Conservation (phyloP, 37 sponge, comb jelly and placozoan species). For the Axinella damicornis region DNA sequence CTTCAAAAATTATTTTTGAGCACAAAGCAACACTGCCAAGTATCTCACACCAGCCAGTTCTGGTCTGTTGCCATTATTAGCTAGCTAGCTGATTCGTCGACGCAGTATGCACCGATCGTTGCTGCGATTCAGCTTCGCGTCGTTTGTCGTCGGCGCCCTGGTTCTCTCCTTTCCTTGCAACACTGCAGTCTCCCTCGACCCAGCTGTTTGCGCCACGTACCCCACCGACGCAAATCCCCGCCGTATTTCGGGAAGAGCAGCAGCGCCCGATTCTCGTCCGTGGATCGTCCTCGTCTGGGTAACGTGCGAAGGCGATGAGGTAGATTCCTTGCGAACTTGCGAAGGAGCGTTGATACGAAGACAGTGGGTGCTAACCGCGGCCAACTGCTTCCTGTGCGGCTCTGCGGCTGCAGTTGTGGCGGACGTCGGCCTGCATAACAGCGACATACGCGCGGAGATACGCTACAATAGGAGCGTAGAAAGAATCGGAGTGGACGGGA, state of each 20-base stretch:
- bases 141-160: too few relatives aligned
- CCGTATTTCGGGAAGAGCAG: neutral
- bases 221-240: too few relatives aligned
- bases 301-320: neutral
- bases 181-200: too few relatives aligned
- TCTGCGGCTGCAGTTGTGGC: neutral
- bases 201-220: too few relatives aligned
- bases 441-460: slow-evolving; percentile 8
- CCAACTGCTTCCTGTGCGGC: neutral
- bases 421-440: slow-evolving; percentile 10
- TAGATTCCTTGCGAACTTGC: neutral
- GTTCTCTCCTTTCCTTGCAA: too few relatives aligned
- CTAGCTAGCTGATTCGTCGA: too few relatives aligned
- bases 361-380: slow-evolving; percentile 11
- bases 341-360: neutral
- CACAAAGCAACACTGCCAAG: too few relatives aligned
- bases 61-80: too few relatives aligned
- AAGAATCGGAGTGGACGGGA: neutral
- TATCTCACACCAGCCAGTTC: too few relatives aligned
- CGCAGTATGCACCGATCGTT: too few relatives aligned
- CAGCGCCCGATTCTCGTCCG: neutral
- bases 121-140: too few relatives aligned
- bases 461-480: neutral
- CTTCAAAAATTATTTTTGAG: too few relatives aligned
- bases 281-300: slow-evolving; percentile 21